These are phyloP conservation scores for Coryphaenoides rupestris DNA, from an alignment of 2,113 vertebrate genomes.

Conservation along the genomic window DNA sequence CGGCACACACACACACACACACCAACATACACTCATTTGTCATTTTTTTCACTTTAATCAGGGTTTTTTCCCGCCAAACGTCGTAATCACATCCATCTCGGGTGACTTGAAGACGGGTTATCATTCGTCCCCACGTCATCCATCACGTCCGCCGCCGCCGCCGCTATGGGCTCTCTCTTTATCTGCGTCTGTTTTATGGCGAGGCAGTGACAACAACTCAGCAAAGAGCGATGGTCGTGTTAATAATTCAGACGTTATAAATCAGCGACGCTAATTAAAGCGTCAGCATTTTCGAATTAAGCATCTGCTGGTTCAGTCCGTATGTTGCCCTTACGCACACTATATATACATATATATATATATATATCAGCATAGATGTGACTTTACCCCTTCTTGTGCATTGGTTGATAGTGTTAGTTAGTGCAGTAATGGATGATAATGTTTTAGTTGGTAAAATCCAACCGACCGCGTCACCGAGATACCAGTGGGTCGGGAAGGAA, in stretches of 20 bases:
- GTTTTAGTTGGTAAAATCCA: too few relatives aligned
- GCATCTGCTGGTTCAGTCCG: slow-evolving; percentile 28
- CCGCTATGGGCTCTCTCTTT: too few relatives aligned
- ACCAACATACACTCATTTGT: too few relatives aligned
- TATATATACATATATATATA: too few relatives aligned
- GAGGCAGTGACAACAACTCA: slow-evolving; percentile 14
- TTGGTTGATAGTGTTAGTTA: too few relatives aligned
- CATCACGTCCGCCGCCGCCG: too few relatives aligned
- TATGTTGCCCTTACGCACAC: slow-evolving; percentile 5
- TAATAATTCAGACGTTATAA: slow-evolving; percentile 43
- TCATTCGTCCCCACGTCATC: not conserved
- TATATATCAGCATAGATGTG: too few relatives aligned
- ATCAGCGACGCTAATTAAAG: slow-evolving; percentile 40
- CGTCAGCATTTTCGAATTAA: slow-evolving; percentile 39
- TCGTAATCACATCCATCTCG: not conserved
- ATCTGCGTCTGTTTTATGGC: slow-evolving; percentile 3
- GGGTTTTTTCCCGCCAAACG: not conserved
- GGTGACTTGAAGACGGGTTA: not conserved
- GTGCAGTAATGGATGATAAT: too few relatives aligned
- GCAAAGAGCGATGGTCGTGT: slow-evolving; percentile 22
- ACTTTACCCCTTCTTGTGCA: too few relatives aligned
- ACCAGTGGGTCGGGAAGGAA: too few relatives aligned
- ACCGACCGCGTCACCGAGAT: too few relatives aligned
- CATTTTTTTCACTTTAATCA: not conserved
- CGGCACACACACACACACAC: too few relatives aligned